Evolutionary conservation across 2,888 invertebrate genomes (phyloP).

Genomic region (Uropetala carovei): DNA sequence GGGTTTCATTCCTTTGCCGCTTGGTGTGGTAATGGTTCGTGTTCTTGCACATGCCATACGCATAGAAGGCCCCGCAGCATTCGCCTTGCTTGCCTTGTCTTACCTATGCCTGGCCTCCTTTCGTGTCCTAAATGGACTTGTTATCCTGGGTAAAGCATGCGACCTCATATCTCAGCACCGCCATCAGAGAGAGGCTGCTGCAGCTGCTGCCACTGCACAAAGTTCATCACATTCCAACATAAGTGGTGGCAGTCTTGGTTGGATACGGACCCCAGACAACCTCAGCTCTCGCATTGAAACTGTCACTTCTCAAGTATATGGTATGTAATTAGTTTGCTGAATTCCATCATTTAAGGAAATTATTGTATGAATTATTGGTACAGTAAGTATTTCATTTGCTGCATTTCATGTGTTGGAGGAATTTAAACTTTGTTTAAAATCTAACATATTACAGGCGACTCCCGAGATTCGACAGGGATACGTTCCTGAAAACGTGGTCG

Average conservation of each 20-base stretch:
- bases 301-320: slow-evolving; percentile 33
- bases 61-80: slow-evolving; percentile 83
- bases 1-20: slow-evolving; percentile 98
- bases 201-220: slow-evolving; percentile 45
- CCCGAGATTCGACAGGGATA: too few relatives aligned
- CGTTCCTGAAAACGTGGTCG: too few relatives aligned
- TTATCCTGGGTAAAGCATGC: slow-evolving; percentile 94
- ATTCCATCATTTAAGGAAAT: neutral
- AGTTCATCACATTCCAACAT: slow-evolving; percentile 36
- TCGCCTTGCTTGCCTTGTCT: slow-evolving; percentile 84
- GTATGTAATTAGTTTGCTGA: neutral
- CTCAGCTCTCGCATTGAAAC: neutral
- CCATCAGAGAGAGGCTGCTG: slow-evolving; percentile 51
- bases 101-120: slow-evolving; percentile 86
- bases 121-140: slow-evolving; percentile 89
- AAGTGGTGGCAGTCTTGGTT: slow-evolving; percentile 53
- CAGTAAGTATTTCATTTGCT: neutral
- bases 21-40: slow-evolving; percentile 94
- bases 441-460: neutral
- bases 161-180: slow-evolving; percentile 80
- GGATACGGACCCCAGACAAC: slow-evolving; percentile 46
- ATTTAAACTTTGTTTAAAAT: neutral
- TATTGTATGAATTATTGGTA: neutral
- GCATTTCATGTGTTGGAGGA: neutral
- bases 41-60: slow-evolving; percentile 90